Base-by-base conservation (phyloP, 2,888 invertebrate genomes). In the Clusia tigrina region DNA sequence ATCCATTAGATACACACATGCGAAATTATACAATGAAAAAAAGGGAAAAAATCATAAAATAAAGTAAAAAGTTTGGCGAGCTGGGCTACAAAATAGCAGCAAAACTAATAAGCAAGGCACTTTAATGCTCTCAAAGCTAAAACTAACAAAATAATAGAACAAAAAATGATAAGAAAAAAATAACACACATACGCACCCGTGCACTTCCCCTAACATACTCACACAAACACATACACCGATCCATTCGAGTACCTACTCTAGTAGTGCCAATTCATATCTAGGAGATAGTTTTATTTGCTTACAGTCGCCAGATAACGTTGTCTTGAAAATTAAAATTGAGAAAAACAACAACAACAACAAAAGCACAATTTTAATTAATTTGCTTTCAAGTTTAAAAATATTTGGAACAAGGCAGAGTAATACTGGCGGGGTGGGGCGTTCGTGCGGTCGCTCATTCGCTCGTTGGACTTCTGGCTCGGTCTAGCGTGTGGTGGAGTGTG, bases 201-300 rank as follows among this genome's bases (percentile, higher is more conserved):
- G 60, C 38, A 58, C 12, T 52, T 54, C 53, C 26, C 52, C 12
- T 55, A 52, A 10, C 5, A 38, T 38, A 67, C 60, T n/a, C 2
- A 32, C 26, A 54, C 26, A 6, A 58, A 24, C 1, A 1, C 18
- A 37, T 22, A 32, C 5, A 12, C 32, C 5, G 12, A 32, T 32
- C 32, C 12, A n/a, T 32, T 32, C 32, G 12, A 32, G 12, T 32
- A 12, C n/a, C n/a, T n/a, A n/a, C n/a, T n/a, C n/a, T n/a, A 32
- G 32, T 32, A 32, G 32, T 12, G 32, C 32, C 5, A 51, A 22
- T 18, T 22, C 57, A 54, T 65, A 62, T 61, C 66, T 68, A 60
- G 54, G 48, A 67, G 76, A 74, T 77, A 77, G 74, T 77, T 76
- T 24, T 74, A 68, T 76, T 76, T 76, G 76, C 58, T 73, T 62